A percentile compares a stretch with the other conserved stretches of the same genome.
These are phyloP conservation scores for Synanceia verrucosa DNA, from an alignment of 2,797 vertebrate genomes.

Conservation along the genomic window DNA sequence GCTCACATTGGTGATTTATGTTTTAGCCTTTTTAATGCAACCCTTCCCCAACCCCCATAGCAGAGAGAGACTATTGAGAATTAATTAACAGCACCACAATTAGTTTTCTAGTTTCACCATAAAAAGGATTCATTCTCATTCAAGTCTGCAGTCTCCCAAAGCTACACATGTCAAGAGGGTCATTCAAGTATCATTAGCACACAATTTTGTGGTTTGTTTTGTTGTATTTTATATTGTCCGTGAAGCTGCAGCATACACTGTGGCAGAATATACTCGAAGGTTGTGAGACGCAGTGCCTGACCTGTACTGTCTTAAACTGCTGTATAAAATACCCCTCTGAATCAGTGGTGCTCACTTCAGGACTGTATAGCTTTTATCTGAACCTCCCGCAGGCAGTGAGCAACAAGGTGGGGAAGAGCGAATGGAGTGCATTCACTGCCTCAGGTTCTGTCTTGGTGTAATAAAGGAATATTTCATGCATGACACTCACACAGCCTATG, in stretches of 20 bases:
- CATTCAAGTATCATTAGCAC: conserved; percentile 12
- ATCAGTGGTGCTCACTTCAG: conserved; percentile 72
- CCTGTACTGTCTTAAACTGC: conserved; percentile 38
- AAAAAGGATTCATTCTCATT: conserved; percentile 53
- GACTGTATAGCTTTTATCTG: conserved; percentile 72
- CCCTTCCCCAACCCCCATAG: conserved; percentile 32
- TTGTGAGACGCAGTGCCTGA: not conserved
- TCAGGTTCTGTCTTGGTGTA: conserved; percentile 67
- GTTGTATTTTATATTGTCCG: conserved; percentile 5
- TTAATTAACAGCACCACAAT: conserved; percentile 64
- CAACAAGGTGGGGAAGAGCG: conserved; percentile 62
- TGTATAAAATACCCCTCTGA: conserved; percentile 64
- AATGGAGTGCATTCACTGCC: conserved; percentile 60
- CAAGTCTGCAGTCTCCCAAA: conserved; percentile 26
- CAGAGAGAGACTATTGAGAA: conserved; percentile 63
- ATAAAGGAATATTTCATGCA: conserved; percentile 75
- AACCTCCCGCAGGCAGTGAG: conserved; percentile 62
- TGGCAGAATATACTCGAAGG: not conserved
- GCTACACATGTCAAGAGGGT: conserved; percentile 35
- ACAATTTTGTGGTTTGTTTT: conserved; percentile 7
- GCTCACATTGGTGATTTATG: conserved; percentile 50
- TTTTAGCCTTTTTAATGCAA: conserved; percentile 43
- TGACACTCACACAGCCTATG: conserved; percentile 63
- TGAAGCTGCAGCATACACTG: not conserved
- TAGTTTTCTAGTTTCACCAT: conserved; percentile 47